Conservation (phyloP, 2,113 vertebrate genomes). For the Gymnorhina tibicen region DNA sequence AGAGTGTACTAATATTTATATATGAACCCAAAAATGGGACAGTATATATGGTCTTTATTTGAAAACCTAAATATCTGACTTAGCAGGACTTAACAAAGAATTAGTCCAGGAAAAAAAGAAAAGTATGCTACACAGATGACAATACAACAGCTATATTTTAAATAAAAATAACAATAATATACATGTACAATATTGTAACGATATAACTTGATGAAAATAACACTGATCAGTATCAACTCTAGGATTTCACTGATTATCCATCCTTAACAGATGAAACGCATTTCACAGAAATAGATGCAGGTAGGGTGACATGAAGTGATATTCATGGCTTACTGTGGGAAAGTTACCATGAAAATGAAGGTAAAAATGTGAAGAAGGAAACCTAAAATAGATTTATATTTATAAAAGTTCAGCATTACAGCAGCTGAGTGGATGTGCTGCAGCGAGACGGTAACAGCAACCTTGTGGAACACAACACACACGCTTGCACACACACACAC, state of each 20-base stretch:
- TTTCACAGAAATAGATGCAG: constrained; percentile 23
- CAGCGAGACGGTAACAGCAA: not conserved
- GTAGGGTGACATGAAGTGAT: not conserved
- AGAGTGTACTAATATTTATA: not conserved
- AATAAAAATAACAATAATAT: constrained; percentile 50
- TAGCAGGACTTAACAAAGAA: not conserved
- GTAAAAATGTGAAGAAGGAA: not conserved
- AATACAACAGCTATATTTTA: constrained; percentile 28
- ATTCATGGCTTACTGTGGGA: not conserved
- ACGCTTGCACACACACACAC: not conserved
- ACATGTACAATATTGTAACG: constrained; percentile 13
- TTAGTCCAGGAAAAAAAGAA: not conserved
- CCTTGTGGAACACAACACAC: not conserved
- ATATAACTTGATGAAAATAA: constrained; percentile 38
- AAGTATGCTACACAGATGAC: not conserved
- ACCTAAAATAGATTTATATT: not conserved
- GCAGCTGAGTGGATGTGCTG: not conserved
- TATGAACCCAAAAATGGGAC: not conserved
- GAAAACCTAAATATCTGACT: not conserved
- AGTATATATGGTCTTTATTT: not conserved
- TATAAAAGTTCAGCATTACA: not conserved
- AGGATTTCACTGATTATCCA: not conserved
- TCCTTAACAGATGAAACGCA: constrained; percentile 26
- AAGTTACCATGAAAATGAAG: not conserved
- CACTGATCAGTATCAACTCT: constrained; percentile 19